These are phyloP conservation scores for Vulpes vulpes DNA, from an alignment of 2,113 vertebrate genomes.

Conservation along the genomic window DNA sequence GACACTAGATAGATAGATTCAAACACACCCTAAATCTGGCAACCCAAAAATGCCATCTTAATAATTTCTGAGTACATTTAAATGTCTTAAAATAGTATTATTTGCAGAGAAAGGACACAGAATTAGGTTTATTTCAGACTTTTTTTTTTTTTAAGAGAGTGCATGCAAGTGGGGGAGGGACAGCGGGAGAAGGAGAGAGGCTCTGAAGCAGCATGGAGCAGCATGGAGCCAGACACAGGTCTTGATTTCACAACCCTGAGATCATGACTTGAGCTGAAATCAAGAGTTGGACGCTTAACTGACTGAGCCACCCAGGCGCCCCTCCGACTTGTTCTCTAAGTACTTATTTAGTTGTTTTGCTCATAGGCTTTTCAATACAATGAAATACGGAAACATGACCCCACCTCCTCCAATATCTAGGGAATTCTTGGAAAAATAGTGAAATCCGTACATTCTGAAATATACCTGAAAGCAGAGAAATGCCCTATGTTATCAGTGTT, in stretches of 20 bases:
- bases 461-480: neutral
- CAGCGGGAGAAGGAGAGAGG: too few relatives aligned
- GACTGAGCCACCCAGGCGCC: neutral
- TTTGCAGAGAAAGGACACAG: conserved; percentile 13
- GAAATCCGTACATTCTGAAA: neutral
- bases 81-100: neutral
- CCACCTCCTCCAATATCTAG: neutral
- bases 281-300: neutral
- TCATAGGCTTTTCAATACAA: neutral
- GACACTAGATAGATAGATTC: neutral
- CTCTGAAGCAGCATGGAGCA: too few relatives aligned
- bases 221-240: too few relatives aligned
- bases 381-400: neutral
- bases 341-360: neutral
- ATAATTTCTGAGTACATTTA: neutral
- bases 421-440: conserved; percentile 5
- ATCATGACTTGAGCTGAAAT: neutral
- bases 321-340: neutral
- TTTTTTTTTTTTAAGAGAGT: neutral
- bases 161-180: too few relatives aligned
- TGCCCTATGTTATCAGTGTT: neutral
- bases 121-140: neutral
- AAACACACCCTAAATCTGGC: neutral
- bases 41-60: neutral
- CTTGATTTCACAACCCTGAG: too few relatives aligned